A percentile compares a stretch with the other conserved stretches of the same genome.
These are phyloP conservation scores for Acinonyx jubatus DNA, from an alignment of 2,113 vertebrate genomes.

Conservation along the genomic window DNA sequence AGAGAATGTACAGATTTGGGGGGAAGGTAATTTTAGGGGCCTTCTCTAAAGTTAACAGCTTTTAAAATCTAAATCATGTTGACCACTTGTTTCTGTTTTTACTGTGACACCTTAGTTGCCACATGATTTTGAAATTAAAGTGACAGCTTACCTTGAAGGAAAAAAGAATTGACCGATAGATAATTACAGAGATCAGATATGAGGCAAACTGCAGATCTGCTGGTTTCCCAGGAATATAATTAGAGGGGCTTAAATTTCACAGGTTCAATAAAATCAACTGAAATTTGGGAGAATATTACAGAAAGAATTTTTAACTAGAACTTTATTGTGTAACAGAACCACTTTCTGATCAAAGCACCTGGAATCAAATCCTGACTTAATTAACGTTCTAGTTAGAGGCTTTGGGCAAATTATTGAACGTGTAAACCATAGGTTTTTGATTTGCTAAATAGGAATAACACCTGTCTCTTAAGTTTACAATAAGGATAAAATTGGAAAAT, in stretches of 20 bases:
- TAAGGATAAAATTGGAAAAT: not conserved
- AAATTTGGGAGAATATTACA: not conserved
- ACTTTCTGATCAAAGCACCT: not conserved
- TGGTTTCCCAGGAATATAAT: not conserved
- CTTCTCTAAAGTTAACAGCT: not conserved
- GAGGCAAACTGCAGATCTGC: not conserved
- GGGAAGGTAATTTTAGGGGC: not conserved
- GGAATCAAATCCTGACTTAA: not conserved
- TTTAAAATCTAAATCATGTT: not conserved
- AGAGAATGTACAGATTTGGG: not conserved
- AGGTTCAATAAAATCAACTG: not conserved
- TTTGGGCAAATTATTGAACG: not conserved
- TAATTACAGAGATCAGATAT: not conserved
- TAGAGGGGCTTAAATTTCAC: not conserved
- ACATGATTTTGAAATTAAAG: slow-evolving; percentile 23
- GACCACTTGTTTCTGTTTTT: not conserved
- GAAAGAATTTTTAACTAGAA: not conserved
- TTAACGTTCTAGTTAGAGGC: not conserved
- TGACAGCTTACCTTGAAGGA: not conserved
- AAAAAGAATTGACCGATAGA: not conserved
- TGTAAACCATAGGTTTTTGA: not conserved
- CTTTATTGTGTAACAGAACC: not conserved
- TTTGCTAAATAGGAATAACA: not conserved
- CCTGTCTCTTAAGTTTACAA: not conserved
- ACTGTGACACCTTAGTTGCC: not conserved